Conservation (phyloP, 1,140 invertebrate genomes). For the Bombus terrestris region DNA sequence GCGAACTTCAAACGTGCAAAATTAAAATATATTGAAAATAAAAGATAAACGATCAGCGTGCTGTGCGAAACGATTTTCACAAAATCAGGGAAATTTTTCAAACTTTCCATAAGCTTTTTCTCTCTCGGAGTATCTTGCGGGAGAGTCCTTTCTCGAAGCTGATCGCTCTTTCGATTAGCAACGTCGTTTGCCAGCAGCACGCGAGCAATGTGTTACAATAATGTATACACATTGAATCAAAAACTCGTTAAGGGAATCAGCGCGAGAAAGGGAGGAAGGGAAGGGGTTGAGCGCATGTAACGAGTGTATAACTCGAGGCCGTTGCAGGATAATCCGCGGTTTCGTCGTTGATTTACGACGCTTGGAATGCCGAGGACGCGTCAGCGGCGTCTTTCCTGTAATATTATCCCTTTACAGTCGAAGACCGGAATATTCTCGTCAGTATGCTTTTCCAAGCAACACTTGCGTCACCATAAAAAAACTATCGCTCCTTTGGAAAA, state of each 20-base stretch:
- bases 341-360: slow-evolving; percentile 49
- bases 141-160: neutral
- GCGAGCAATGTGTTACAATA: slow-evolving; percentile 8
- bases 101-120: neutral
- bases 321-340: slow-evolving; percentile 48
- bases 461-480: neutral
- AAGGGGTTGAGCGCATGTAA: slow-evolving; percentile 19
- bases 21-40: too few relatives aligned
- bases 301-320: slow-evolving; percentile 48
- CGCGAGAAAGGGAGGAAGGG: neutral
- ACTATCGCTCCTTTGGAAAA: neutral
- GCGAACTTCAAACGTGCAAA: too few relatives aligned
- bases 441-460: neutral
- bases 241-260: slow-evolving; percentile 48
- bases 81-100: neutral
- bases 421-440: slow-evolving; percentile 4
- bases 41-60: too few relatives aligned
- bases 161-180: slow-evolving; percentile 44
- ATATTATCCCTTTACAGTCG: slow-evolving; percentile 30
- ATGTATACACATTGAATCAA: slow-evolving; percentile 53
- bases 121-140: neutral
- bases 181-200: neutral
- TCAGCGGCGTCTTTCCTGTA: slow-evolving; percentile 37
- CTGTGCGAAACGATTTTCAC: neutral
- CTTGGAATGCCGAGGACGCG: slow-evolving; percentile 35